Base-by-base conservation (phyloP, 2,113 vertebrate genomes). In the Erythrocercus mccallii region DNA sequence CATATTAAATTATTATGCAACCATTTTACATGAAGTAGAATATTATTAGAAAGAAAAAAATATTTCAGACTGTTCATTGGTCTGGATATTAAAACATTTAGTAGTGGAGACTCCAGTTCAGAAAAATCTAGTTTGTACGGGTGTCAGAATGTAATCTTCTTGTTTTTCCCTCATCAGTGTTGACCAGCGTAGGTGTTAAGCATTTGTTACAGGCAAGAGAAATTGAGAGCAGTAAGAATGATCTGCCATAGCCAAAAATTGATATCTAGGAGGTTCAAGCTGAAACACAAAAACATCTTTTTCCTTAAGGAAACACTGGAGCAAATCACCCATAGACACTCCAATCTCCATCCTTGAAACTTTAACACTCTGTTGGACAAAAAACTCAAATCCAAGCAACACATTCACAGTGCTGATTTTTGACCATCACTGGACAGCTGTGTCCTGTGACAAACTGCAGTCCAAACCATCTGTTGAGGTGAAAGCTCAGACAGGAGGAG, bases 131-230 rank as follows among this genome's bases (percentile, higher is more conserved):
- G 2, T 68, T 73, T 48, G 33, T 6, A 54, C 11, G 47, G 14
- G 6, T 42, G 56, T 47, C n/a, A 74, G 28, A 85, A 62, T 14
- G 4, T 20, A 33, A 5, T 7, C 14, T 66, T 62, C 31, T 61
- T 57, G 7, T 0, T 74, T 82, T 61, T 30, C 25, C 6, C 5
- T 51, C 35, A 33, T 71, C 53, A 33, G 3, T 35, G 33, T 30
- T 31, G 10, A 77, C 6, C 7, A 64, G 20, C 6, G 31, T 5
- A 62, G 7, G 1, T 0, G 0, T 42, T 70, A 53, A 71, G 23
- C 58, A 50, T 16, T 76, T 79, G 80, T 62, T 40, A 10, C 8
- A 42, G 23, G 15, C 27, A 71, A 38, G 33, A 71, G 14, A 53
- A 44, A 60, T 30, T 31, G 10, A 80, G 38, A 13, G 5, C 16